Percentiles rank a stretch among this genome's conserved stretches.
Conservation (phyloP, 2,113 vertebrate species). For the Ursus arctos region DNA sequence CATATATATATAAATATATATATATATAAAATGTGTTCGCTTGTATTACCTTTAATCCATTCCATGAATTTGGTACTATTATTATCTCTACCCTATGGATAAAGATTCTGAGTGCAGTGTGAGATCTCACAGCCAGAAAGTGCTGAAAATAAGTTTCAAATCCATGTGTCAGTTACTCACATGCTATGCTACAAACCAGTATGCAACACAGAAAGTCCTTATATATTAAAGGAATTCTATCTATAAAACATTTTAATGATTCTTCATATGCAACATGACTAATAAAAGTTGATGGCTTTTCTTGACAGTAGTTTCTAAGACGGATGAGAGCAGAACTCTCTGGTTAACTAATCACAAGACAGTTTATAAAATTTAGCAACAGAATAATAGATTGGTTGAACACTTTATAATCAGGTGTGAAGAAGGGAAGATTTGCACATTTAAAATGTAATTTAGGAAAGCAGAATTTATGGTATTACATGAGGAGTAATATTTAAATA, state of each 20-base stretch:
- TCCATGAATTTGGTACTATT: not conserved
- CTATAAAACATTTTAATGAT: slow-evolving; percentile 24
- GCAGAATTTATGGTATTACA: slow-evolving; percentile 40
- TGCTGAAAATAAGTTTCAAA: not conserved
- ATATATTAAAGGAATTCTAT: not conserved
- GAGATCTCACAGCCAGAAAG: not conserved
- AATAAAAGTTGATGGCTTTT: not conserved
- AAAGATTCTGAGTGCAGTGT: not conserved
- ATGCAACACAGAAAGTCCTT: not conserved
- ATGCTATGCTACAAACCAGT: not conserved
- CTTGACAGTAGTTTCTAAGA: not conserved
- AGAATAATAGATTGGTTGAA: slow-evolving; percentile 5
- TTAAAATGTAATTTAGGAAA: slow-evolving; percentile 65
- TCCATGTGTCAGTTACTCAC: not conserved
- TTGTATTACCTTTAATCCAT: not conserved
- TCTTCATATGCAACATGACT: not conserved
- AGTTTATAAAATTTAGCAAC: slow-evolving; percentile 24
- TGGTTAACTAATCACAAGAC: not conserved
- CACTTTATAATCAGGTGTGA: not conserved
- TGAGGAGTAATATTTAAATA: slow-evolving; percentile 58
- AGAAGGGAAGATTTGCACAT: not conserved
- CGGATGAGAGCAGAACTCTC: not conserved
- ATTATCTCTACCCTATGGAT: not conserved
- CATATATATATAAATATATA: too few relatives aligned
- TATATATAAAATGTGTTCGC: not conserved